Evolutionary conservation across 2,113 vertebrate species (phyloP).

Genomic region (Pelmatolapia mariae): DNA sequence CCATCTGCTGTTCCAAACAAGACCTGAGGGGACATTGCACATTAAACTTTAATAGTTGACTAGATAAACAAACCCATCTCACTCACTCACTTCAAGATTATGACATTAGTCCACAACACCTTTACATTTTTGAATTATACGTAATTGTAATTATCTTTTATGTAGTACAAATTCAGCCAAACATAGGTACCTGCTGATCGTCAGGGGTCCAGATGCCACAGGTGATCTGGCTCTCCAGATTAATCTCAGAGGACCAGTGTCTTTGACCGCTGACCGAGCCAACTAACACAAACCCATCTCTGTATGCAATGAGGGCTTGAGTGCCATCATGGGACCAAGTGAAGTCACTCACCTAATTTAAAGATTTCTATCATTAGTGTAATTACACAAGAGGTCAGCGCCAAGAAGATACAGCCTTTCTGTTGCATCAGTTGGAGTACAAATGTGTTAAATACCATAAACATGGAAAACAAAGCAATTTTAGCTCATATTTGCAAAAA

Average conservation of each 20-base stretch:
- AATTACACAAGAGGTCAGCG: background rate
- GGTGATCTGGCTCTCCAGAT: slow-evolving; percentile 97
- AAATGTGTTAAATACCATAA: background rate
- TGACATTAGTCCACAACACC: background rate
- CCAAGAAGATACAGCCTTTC: background rate
- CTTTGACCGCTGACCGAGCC: slow-evolving; percentile 98
- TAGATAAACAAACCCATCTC: background rate
- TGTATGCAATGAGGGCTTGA: slow-evolving; percentile 95
- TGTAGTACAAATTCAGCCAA: background rate
- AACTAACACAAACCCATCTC: slow-evolving; percentile 96
- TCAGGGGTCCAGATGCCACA: slow-evolving; percentile 99
- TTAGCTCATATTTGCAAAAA: background rate
- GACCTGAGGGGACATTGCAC: slow-evolving; percentile 72
- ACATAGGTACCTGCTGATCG: slow-evolving; percentile 87
- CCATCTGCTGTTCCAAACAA: slow-evolving; percentile 98
- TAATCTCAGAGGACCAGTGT: slow-evolving; percentile 99
- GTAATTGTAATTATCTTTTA: background rate
- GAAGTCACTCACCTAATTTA: slow-evolving; percentile 90
- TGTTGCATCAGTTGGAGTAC: background rate
- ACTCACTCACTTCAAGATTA: background rate
- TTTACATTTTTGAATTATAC: background rate
- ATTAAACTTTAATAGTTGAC: background rate
- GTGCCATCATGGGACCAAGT: slow-evolving; percentile 99
- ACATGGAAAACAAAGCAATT: background rate
- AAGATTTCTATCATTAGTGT: background rate